These are phyloP conservation scores for Clavelina lepadiformis DNA, from an alignment of 23 tunicate species.

Conservation along the genomic window DNA sequence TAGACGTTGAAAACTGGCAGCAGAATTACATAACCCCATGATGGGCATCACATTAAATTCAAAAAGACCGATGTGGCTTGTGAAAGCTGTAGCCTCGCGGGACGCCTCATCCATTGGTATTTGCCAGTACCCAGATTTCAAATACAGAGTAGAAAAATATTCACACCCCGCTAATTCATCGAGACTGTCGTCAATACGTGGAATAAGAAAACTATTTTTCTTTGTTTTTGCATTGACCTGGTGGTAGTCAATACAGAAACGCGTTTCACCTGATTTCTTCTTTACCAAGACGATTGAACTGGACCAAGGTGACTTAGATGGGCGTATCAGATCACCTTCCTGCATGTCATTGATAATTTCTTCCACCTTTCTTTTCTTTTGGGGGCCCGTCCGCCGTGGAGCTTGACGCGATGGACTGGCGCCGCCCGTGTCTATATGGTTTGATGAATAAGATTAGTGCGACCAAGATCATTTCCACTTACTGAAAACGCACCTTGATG, in stretches of 20 bases:
- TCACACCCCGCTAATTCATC: conserved; percentile 25
- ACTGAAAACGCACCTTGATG: no score
- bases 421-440: no score
- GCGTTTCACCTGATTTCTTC: conserved; percentile 9
- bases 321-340: conserved; percentile 9
- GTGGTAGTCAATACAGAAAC: conserved; percentile 24
- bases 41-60: conserved; percentile 1
- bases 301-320: conserved; percentile 1
- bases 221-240: conserved; percentile 13
- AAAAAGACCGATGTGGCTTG: neutral
- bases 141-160: conserved; percentile 16
- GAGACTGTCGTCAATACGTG: conserved; percentile 28
- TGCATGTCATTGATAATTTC: neutral
- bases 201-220: conserved; percentile 14
- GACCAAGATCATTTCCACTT: no score
- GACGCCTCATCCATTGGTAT: conserved; percentile 9
- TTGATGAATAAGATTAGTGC: no score
- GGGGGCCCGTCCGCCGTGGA: no score
- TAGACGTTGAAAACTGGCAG: conserved; percentile 37
- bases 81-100: conserved; percentile 14
- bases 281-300: conserved; percentile 10
- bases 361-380: conserved; percentile 4
- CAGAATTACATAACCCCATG: conserved; percentile 28
- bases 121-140: conserved; percentile 20
- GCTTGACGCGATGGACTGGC: no score